phyloP scores from a whole-genome alignment of 2,888 invertebrate species.

The Pomacea canaliculata region DNA sequence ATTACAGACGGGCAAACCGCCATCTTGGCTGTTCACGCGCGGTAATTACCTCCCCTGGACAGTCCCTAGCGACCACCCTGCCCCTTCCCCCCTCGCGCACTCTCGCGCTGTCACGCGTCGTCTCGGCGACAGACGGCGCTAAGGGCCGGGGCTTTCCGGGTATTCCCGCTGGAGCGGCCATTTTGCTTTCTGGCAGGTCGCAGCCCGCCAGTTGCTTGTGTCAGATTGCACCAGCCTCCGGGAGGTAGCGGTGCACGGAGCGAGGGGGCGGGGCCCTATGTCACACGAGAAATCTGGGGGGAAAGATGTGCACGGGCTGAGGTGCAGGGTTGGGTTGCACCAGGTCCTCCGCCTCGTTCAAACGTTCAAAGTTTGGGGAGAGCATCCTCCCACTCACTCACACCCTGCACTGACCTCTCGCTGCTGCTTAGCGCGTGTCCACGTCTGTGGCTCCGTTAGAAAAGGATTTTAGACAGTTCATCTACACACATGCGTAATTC shows the following conservation, averaged over 20 bases:
- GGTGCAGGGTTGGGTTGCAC: too few species aligned
- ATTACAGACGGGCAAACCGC: conserved; percentile 18
- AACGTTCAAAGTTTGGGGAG: too few species aligned
- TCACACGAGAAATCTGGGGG: not conserved
- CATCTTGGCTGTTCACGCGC: conserved; percentile 21
- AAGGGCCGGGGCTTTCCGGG: conserved; percentile 17
- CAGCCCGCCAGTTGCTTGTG: conserved; percentile 14
- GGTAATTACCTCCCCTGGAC: conserved; percentile 27
- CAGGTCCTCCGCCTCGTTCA: too few species aligned
- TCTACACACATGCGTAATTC: too few species aligned
- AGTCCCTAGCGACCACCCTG: conserved; percentile 15
- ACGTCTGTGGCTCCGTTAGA: too few species aligned
- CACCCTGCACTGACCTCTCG: too few species aligned
- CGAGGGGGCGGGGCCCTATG: not conserved
- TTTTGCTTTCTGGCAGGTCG: conserved; percentile 16
- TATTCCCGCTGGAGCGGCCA: conserved; percentile 19
- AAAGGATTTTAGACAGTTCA: too few species aligned
- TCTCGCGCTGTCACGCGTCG: conserved; percentile 26
- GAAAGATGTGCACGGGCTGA: too few species aligned
- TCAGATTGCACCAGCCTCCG: not conserved
- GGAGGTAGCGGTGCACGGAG: not conserved
- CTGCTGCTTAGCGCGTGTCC: too few species aligned
- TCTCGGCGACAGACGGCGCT: conserved; percentile 28
- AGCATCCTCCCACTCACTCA: too few species aligned
- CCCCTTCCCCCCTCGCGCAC: not conserved